Base-by-base conservation (phyloP, 2,113 vertebrate species). In the Forbesichthys papilliferus region DNA sequence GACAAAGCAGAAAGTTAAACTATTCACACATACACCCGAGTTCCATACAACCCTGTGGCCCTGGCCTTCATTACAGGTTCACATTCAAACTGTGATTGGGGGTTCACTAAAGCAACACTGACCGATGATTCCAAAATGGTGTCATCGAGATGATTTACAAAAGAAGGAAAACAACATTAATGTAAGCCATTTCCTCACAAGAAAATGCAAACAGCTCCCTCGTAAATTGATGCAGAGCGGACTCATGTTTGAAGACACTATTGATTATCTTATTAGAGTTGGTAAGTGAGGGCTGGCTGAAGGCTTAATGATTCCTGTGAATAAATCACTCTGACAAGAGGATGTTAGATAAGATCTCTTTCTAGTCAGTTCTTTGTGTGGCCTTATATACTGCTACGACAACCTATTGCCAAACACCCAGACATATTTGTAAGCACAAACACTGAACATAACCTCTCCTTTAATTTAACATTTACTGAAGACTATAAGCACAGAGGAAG, bases 381-480 rank as follows among this genome's bases (percentile, higher is more conserved):
- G 56, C 20, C 5, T 27, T 18, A 42, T 13, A 34, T 5, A 42
- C 36, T 13, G 36, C 59, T n/a, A 14, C 34, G 16, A 8, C 36
- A 34, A 27, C 48, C 64, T 65, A 62, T 48, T 75, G 61, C 73
- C 46, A 84, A 77, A 69, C 8, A 55, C 36, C 54, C 48, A 11
- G 33, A 51, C 42, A 71, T 27, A 27, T 2, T 27, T 27, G 27
- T 27, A 27, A 2, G 27, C 27, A 27, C 27, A 27, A 69, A 77
- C 49, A 62, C 68, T 53, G 77, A 77, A 66, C 51, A 48, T 53
- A 8, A 68, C 36, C 57, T 76, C 55, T 67, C 11, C 67, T 90
- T 90, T 89, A 89, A 90, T 90, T 77, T 88, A 86, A 87, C 63
- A 69, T 81, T 84, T 75, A 75, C 70, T 13, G 66, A 64, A 72